Percentiles rank a stretch among this genome's conserved stretches.
Conservation (phyloP, 2,888 invertebrate species). For the Conops quadrifasciatus region DNA sequence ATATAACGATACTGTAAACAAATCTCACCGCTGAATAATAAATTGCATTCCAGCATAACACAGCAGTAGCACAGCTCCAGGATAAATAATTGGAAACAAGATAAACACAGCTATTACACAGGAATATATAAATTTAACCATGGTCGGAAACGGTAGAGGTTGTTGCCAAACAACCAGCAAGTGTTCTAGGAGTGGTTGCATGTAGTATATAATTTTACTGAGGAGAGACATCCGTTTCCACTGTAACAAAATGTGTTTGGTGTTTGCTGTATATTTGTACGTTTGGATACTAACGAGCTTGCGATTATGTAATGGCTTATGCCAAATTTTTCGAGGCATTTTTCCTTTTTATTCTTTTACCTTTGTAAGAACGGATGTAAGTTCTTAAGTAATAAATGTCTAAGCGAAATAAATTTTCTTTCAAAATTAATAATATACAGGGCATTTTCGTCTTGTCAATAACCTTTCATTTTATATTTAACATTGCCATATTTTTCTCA, state of each 20-base stretch:
- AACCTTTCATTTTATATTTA: no score
- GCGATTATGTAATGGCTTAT: conserved; percentile 56
- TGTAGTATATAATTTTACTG: conserved; percentile 52
- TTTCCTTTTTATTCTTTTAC: neutral
- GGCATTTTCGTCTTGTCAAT: no score
- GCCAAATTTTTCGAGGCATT: conserved; percentile 52
- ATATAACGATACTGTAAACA: no score
- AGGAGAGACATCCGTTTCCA: conserved; percentile 50
- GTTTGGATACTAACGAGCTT: conserved; percentile 51
- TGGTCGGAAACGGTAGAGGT: conserved; percentile 57
- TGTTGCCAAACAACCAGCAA: conserved; percentile 54
- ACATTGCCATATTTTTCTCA: no score
- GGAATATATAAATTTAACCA: conserved; percentile 51
- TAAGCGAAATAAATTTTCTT: no score
- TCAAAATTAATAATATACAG: no score
- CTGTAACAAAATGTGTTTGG: conserved; percentile 41
- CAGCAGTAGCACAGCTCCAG: conserved; percentile 37
- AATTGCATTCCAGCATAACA: conserved; percentile 51
- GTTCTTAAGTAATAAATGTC: no score
- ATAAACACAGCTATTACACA: conserved; percentile 44
- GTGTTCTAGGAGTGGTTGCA: conserved; percentile 52
- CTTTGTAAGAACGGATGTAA: no score
- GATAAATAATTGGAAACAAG: conserved; percentile 45
- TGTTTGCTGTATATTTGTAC: neutral
- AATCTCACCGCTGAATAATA: conserved; percentile 46